phyloP scores from a whole-genome alignment of 2,888 invertebrate genomes.

The Caenorhabditis parvicauda region DNA sequence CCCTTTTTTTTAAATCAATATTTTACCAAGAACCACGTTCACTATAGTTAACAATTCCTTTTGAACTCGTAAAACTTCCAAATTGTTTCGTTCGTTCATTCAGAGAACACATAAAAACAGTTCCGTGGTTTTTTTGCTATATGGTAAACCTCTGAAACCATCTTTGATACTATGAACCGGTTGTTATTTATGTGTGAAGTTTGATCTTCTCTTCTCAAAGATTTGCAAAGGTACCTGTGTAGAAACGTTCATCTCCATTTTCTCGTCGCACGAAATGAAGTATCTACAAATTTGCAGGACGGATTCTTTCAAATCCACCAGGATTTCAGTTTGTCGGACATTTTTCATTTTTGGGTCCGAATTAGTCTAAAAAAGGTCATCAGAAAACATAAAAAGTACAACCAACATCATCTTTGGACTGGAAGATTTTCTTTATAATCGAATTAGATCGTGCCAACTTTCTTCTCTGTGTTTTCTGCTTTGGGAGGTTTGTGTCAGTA shows the following conservation, averaged over 20 bases:
- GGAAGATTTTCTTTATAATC: conserved; percentile 67
- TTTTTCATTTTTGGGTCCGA: conserved; percentile 76
- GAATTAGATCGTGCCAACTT: conserved; percentile 88
- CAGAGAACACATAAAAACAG: too few species aligned
- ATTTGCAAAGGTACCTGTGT: too few species aligned
- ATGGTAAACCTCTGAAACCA: too few species aligned
- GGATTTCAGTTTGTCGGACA: conserved; percentile 92
- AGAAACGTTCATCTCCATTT: conserved; percentile 68
- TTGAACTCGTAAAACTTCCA: too few species aligned
- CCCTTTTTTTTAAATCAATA: too few species aligned
- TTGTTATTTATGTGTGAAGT: too few species aligned
- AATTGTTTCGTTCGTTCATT: too few species aligned
- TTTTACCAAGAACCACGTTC: too few species aligned
- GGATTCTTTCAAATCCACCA: conserved; percentile 94
- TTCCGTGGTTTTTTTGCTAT: too few species aligned
- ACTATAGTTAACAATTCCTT: too few species aligned
- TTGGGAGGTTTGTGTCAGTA: conserved; percentile 81
- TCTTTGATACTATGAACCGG: too few species aligned
- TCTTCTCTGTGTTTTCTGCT: conserved; percentile 73
- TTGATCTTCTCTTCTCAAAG: too few species aligned
- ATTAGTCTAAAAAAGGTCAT: conserved; percentile 20
- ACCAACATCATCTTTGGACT: conserved; percentile 38
- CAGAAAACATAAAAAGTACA: neutral
- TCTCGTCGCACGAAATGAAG: conserved; percentile 86
- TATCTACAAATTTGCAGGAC: conserved; percentile 89